Evolutionary conservation across 2,113 vertebrate species (phyloP).

Genomic region (Salvator merianae): DNA sequence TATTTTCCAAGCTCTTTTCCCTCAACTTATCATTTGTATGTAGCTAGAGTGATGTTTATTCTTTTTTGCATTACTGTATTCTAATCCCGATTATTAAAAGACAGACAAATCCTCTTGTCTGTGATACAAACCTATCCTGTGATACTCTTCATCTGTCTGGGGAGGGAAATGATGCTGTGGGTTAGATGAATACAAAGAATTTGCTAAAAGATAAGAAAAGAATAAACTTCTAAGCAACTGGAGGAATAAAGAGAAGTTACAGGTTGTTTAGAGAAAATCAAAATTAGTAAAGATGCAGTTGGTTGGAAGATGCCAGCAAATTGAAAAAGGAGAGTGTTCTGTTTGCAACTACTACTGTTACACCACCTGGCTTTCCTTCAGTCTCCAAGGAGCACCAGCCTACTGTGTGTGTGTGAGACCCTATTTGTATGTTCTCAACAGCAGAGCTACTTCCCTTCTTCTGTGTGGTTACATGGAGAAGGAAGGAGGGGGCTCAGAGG

Average conservation of each 20-base stretch:
- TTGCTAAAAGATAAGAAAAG: not conserved
- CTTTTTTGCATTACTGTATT: not conserved
- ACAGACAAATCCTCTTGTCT: constrained; percentile 1
- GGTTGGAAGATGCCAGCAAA: not conserved
- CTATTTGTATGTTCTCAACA: no score
- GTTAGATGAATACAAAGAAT: not conserved
- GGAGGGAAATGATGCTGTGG: not conserved
- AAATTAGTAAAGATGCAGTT: not conserved
- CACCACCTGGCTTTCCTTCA: no score
- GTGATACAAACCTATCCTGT: not conserved
- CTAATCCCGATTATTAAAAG: constrained; percentile 13
- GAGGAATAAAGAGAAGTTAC: not conserved
- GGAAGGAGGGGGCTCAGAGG: no score
- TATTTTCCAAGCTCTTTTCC: constrained; percentile 3
- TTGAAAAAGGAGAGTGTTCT: no score
- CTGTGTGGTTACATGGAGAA: no score
- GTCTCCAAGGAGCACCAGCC: no score
- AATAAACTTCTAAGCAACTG: no score
- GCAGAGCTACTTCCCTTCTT: no score
- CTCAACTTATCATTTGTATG: not conserved
- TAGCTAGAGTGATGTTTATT: not conserved
- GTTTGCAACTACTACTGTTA: no score
- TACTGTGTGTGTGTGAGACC: no score
- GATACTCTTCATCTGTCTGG: not conserved
- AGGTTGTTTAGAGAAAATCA: not conserved